A percentile compares a stretch with the other conserved stretches of the same genome.
These are phyloP conservation scores for Nematopogon swammerdamellus DNA, from an alignment of 2,888 invertebrate species.

Conservation along the genomic window DNA sequence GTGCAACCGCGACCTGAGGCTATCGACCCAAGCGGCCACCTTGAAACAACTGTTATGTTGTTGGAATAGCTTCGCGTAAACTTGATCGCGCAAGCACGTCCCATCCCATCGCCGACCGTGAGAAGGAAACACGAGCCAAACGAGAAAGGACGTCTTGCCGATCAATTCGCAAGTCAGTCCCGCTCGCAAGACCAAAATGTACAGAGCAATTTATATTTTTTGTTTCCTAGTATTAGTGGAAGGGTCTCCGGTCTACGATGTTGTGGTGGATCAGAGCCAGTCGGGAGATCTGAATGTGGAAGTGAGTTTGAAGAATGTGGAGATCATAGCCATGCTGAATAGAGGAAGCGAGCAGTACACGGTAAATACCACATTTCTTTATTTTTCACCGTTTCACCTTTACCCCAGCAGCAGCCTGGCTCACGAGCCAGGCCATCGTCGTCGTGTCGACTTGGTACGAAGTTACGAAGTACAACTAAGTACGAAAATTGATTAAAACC, in stretches of 20 bases:
- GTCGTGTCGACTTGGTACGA: too few relatives aligned
- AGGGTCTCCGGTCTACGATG: not conserved
- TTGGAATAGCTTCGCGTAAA: conserved; percentile 36
- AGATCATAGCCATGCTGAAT: conserved; percentile 66
- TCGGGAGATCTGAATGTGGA: conserved; percentile 77
- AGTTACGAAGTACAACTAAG: too few relatives aligned
- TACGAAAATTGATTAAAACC: too few relatives aligned
- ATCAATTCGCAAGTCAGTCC: not conserved
- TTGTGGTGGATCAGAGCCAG: conserved; percentile 66
- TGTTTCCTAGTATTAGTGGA: not conserved
- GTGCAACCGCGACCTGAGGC: conserved; percentile 21
- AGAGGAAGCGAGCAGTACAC: conserved; percentile 60
- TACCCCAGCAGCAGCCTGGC: too few relatives aligned
- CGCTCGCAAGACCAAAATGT: conserved; percentile 15
- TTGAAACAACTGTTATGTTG: conserved; percentile 51
- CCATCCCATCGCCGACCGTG: not conserved
- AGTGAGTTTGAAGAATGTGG: conserved; percentile 73
- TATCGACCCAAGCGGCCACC: conserved; percentile 51
- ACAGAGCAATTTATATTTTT: conserved; percentile 11
- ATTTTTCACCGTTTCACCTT: not conserved
- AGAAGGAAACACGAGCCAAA: not conserved
- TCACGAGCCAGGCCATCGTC: too few relatives aligned
- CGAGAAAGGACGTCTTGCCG: not conserved
- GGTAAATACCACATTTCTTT: conserved; percentile 35
- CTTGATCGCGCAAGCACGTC: not conserved